phyloP scores from a whole-genome alignment of 1,140 invertebrate genomes.

The Muscidifurax raptorellus region DNA sequence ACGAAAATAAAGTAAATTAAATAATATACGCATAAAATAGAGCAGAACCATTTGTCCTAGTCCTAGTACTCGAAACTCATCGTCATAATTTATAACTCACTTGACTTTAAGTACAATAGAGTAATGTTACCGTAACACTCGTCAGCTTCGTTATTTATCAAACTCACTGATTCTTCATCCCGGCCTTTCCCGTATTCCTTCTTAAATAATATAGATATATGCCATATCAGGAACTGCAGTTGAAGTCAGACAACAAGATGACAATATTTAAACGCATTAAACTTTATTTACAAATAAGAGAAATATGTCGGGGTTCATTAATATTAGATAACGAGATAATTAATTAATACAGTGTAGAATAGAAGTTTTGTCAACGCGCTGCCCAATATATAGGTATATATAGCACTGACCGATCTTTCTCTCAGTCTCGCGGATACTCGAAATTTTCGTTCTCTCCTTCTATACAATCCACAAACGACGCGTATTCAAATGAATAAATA shows the following conservation, averaged over 20 bases:
- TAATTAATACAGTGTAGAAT: neutral
- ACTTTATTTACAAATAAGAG: slow-evolving; percentile 50
- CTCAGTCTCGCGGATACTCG: neutral
- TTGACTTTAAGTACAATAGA: neutral
- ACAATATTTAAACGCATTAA: slow-evolving; percentile 26
- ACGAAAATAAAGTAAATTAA: neutral
- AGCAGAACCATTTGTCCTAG: neutral
- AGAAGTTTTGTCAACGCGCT: neutral
- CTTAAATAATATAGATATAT: neutral
- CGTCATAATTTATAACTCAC: neutral
- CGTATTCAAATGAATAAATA: slow-evolving; percentile 38
- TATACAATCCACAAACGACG: neutral
- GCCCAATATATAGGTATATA: neutral
- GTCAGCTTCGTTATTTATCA: neutral
- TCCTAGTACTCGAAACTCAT: neutral
- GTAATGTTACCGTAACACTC: neutral
- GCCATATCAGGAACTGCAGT: neutral
- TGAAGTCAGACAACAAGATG: neutral
- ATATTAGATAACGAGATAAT: slow-evolving; percentile 38
- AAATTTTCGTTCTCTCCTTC: neutral
- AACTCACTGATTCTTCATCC: neutral
- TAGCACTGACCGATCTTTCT: neutral
- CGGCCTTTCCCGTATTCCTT: neutral
- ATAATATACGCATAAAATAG: neutral
- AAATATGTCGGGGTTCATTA: slow-evolving; percentile 16